Evolutionary conservation across 2,888 invertebrate species (phyloP).

Genomic region (Andricus curvator): DNA sequence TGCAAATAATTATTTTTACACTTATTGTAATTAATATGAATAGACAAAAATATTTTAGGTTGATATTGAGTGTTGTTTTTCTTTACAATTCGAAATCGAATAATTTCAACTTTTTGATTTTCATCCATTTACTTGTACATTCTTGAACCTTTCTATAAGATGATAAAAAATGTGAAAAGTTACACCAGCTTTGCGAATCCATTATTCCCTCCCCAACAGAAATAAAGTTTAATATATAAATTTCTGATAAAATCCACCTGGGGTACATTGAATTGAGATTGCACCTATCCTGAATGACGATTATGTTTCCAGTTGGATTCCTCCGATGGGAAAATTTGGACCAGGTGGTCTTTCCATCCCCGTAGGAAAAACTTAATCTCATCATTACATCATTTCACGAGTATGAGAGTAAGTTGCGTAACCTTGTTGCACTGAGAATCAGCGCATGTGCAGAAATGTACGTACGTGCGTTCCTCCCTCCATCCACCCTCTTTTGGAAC

Average conservation of each 20-base stretch:
- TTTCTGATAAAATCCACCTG: conserved; percentile 12
- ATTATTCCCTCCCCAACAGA: background rate
- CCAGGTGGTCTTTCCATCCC: conserved; percentile 29
- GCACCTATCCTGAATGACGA: conserved; percentile 12
- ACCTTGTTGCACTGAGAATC: background rate
- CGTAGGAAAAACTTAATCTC: conserved; percentile 32
- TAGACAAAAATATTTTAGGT: too few relatives aligned
- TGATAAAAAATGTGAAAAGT: background rate
- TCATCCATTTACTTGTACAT: background rate
- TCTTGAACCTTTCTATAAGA: fast-evolving
- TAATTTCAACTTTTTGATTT: too few relatives aligned
- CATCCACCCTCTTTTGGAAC: conserved; percentile 53
- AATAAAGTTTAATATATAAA: background rate
- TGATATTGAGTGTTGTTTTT: too few relatives aligned
- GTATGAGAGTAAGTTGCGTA: conserved; percentile 1
- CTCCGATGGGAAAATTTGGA: conserved; percentile 28
- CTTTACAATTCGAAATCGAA: too few relatives aligned
- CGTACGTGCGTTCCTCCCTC: conserved; percentile 25
- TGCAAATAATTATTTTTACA: too few relatives aligned
- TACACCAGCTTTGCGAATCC: background rate
- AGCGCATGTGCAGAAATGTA: conserved; percentile 30
- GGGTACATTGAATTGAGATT: conserved; percentile 27
- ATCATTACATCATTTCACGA: conserved; percentile 28
- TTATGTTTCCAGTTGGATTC: conserved; percentile 20
- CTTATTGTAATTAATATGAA: too few relatives aligned